Base-by-base conservation (phyloP, 2,113 vertebrate species). In the Romanogobio albipinnatus region DNA sequence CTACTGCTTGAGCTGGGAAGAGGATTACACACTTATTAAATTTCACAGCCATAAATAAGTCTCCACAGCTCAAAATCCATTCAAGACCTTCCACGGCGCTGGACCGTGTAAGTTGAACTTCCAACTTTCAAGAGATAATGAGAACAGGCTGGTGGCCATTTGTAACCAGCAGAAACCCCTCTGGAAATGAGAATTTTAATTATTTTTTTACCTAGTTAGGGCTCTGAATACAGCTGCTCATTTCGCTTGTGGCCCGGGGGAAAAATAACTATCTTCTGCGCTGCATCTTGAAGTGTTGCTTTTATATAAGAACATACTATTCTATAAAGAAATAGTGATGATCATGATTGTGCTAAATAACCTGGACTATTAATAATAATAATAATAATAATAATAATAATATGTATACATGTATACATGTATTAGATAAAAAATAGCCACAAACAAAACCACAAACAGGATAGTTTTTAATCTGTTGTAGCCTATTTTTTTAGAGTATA, bases 41-140 rank as follows among this genome's bases (percentile, higher is more conserved):
- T 85, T 91, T 88, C 81, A 68, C 59, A 81, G 82, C 88, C 71
- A 82, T 88, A 88, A 90, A 90, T 89, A 92, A 92, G 83, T 64
- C 86, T 84, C 86, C 81, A 59, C 85, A 82, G 79, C 70, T 87
- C 59, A 70, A 82, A 81, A 80, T 80, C 75, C 68, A 85, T 75
- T 77, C 81, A 53, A 80, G 66, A 61, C 53, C 51, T 84, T 84
- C 68, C 61, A 78, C 61, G 22, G 43, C 11, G 22, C 9, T 36
- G 78, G 68, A 81, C 19, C 10, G 2, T 29, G 24, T n/a, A 51
- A 4, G 24, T 14, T 76, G 33, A 84, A 76, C 62, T 58, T 78
- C 39, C 75, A 84, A 58, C 83, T 70, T 59, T 78, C 2, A 64
- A 68, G 73, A 78, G 83, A 77, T 70, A 70, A 78, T 68, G 53